A percentile compares a stretch with the other conserved stretches of the same genome.
phyloP scores from a whole-genome alignment of 2,113 vertebrate species.

The Siniperca knerii region DNA sequence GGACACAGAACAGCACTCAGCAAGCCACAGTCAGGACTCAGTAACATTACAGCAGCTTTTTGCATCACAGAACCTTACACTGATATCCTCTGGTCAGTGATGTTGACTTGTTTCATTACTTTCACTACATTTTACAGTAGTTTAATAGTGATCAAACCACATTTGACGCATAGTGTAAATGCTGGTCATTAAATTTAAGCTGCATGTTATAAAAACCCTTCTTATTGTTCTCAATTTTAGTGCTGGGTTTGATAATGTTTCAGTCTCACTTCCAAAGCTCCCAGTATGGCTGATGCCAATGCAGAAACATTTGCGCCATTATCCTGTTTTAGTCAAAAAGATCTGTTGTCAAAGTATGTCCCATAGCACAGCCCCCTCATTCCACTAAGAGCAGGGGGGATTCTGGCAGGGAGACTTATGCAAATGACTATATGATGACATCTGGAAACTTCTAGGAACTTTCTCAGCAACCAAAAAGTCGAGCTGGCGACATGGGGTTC shows the following conservation, averaged over 20 bases:
- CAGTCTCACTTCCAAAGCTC: neutral
- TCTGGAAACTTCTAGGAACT: constrained; percentile 51
- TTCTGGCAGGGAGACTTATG: constrained; percentile 16
- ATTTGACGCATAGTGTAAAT: neutral
- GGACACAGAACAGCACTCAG: neutral
- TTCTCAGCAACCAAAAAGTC: constrained; percentile 16
- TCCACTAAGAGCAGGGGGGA: neutral
- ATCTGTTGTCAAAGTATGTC: neutral
- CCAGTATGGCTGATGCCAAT: neutral
- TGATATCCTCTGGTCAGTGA: neutral
- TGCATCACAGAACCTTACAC: neutral
- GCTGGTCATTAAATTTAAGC: neutral
- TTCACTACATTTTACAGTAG: neutral
- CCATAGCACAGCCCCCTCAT: neutral
- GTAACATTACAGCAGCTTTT: neutral
- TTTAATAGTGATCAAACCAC: neutral
- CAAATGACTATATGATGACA: constrained; percentile 40
- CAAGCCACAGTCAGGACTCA: neutral
- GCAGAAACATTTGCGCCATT: constrained; percentile 7
- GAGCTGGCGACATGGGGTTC: constrained; percentile 10
- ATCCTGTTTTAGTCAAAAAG: neutral
- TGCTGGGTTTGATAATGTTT: neutral
- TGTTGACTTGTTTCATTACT: constrained; percentile 1
- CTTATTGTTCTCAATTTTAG: neutral
- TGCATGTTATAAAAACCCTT: neutral